These are phyloP conservation scores for Troides helena DNA, from an alignment of 2,888 invertebrate species.

Conservation along the genomic window DNA sequence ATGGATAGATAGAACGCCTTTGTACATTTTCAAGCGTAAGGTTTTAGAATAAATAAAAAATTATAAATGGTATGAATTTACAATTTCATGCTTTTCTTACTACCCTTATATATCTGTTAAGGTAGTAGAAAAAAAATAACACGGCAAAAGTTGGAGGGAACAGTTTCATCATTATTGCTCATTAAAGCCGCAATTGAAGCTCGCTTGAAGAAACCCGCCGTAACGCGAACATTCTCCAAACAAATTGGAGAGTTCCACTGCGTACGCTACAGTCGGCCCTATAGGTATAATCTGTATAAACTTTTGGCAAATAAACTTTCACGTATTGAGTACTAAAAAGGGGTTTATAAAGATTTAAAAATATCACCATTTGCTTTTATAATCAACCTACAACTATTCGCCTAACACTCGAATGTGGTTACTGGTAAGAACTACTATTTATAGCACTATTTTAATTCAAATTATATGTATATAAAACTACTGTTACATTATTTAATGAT, in stretches of 20 bases:
- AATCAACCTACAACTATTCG: neutral
- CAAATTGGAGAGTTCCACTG: slow-evolving; percentile 55
- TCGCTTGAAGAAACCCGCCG: slow-evolving; percentile 59
- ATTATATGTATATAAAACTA: no score
- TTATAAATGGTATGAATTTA: slow-evolving; percentile 3
- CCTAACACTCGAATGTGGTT: no score
- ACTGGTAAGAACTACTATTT: no score
- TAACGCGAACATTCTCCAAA: slow-evolving; percentile 52
- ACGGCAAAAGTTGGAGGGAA: slow-evolving; percentile 34
- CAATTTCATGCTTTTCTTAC: slow-evolving; percentile 2
- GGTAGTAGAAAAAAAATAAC: slow-evolving; percentile 28
- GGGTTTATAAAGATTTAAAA: neutral
- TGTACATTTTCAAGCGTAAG: neutral
- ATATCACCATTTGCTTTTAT: neutral
- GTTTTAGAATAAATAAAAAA: neutral
- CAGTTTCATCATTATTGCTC: slow-evolving; percentile 71
- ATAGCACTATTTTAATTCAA: no score
- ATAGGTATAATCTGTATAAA: slow-evolving; percentile 20
- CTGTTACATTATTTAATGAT: no score
- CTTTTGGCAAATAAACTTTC: slow-evolving; percentile 21
- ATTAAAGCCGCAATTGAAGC: slow-evolving; percentile 70
- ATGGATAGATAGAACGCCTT: no score
- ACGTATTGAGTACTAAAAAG: slow-evolving; percentile 16
- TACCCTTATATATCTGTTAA: slow-evolving; percentile 27
- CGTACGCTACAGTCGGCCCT: slow-evolving; percentile 26